phyloP scores from a whole-genome alignment of 2,888 invertebrate genomes.

The Ophraella communa region DNA sequence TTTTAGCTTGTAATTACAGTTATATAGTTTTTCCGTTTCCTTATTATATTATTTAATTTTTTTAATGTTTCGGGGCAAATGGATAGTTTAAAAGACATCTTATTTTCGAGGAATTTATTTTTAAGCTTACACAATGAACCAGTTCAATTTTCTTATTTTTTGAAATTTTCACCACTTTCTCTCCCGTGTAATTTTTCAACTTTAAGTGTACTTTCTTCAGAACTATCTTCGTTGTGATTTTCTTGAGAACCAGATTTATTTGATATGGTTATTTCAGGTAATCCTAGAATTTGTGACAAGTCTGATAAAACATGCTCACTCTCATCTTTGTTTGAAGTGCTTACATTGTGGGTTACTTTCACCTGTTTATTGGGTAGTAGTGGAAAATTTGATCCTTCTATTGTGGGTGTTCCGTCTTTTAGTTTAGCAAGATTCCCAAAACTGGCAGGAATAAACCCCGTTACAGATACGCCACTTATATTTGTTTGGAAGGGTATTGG shows the following conservation, averaged over 20 bases:
- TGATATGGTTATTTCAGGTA: conserved; percentile 21
- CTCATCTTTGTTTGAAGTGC: conserved; percentile 47
- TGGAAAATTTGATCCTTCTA: conserved; percentile 36
- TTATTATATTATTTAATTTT: too few relatives aligned
- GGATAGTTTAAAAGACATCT: too few relatives aligned
- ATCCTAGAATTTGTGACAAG: conserved; percentile 44
- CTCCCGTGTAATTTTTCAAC: neutral
- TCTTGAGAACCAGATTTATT: neutral
- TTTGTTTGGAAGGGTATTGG: conserved; percentile 65
- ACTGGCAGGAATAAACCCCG: conserved; percentile 53
- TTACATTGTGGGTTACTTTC: conserved; percentile 52
- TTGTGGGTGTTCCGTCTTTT: conserved; percentile 30
- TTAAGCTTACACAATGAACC: too few relatives aligned
- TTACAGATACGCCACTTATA: conserved; percentile 63
- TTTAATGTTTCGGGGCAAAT: too few relatives aligned
- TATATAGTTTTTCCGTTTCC: too few relatives aligned
- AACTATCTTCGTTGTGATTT: neutral
- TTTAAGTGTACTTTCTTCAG: neutral
- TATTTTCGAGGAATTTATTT: neutral
- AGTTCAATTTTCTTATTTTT: neutral
- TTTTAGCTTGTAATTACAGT: too few relatives aligned
- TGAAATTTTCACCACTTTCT: neutral
- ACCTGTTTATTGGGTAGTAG: conserved; percentile 52
- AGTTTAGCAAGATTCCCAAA: conserved; percentile 34
- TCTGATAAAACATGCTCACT: conserved; percentile 47